Conservation (phyloP, 2,888 invertebrate species). For the Morinoia aosen region DNA sequence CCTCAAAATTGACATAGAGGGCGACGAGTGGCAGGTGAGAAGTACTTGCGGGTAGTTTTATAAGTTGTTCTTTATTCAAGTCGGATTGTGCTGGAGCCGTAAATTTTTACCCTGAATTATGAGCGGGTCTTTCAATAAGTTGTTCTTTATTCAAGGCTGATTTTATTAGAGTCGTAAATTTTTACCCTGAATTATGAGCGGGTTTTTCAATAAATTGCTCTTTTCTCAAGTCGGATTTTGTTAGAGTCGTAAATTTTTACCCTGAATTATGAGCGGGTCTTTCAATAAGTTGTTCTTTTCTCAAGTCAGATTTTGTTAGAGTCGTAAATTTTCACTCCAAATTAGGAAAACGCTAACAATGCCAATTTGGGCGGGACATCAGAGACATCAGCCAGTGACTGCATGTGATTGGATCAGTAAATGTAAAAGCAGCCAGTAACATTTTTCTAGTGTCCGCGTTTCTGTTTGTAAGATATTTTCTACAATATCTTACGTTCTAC, state of each 20-base stretch:
- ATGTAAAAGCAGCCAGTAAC: too few relatives aligned
- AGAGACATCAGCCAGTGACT: too few relatives aligned
- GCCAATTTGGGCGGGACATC: too few relatives aligned
- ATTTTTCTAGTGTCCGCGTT: too few relatives aligned
- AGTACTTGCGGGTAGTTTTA: not conserved
- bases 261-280: too few relatives aligned
- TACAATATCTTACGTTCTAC: too few relatives aligned
- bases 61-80: not conserved
- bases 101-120: too few relatives aligned
- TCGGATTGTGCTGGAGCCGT: not conserved
- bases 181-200: too few relatives aligned
- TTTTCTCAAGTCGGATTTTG: not conserved
- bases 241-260: not conserved
- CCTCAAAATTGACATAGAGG: slow-evolving; percentile 46
- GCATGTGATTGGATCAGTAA: too few relatives aligned
- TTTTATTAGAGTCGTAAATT: not conserved
- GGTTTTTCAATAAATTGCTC: not conserved
- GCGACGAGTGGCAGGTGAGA: slow-evolving; percentile 37
- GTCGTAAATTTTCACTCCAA: too few relatives aligned
- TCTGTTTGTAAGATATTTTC: too few relatives aligned
- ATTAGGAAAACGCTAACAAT: too few relatives aligned
- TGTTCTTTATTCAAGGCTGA: not conserved
- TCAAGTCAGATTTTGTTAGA: not conserved
- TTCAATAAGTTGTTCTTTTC: not conserved
- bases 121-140: not conserved